Evolutionary conservation across 1,140 invertebrate genomes (phyloP).

Genomic region (Papilio dardanus): DNA sequence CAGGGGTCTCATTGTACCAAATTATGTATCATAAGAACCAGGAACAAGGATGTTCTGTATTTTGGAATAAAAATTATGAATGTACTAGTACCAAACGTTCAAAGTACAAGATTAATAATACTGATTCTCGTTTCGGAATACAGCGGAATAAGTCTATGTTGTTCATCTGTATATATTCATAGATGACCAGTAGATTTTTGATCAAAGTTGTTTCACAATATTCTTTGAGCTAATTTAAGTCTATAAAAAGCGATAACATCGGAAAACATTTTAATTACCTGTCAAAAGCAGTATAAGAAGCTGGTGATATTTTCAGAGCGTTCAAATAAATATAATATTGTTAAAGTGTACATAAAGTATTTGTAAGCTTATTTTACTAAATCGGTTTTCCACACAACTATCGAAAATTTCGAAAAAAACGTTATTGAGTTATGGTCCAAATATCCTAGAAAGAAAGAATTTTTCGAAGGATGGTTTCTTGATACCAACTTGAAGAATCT

Average conservation of each 20-base stretch:
- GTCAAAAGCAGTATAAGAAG: not conserved
- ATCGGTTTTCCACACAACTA: not conserved
- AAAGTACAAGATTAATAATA: too few relatives aligned
- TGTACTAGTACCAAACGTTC: too few relatives aligned
- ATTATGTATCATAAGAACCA: too few relatives aligned
- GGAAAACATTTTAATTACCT: constrained; percentile 11
- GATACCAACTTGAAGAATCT: not conserved
- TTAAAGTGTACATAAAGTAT: not conserved
- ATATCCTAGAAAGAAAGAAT: not conserved
- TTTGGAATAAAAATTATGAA: too few relatives aligned
- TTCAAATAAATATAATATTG: not conserved
- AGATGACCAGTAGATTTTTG: too few relatives aligned
- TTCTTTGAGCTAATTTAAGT: not conserved
- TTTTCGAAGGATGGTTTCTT: not conserved
- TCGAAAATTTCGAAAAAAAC: not conserved
- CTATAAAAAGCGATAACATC: not conserved
- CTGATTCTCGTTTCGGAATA: too few relatives aligned
- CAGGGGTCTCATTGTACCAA: too few relatives aligned
- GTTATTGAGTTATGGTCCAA: not conserved
- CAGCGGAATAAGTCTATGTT: too few relatives aligned
- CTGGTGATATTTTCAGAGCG: not conserved
- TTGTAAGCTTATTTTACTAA: not conserved
- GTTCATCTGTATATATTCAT: too few relatives aligned
- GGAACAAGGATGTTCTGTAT: too few relatives aligned
- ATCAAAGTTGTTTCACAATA: not conserved